Evolutionary conservation across 2,888 invertebrate species (phyloP), one percentile per base, ranked within the genome.

Genomic region (Mesopsocus fuscifrons): DNA sequence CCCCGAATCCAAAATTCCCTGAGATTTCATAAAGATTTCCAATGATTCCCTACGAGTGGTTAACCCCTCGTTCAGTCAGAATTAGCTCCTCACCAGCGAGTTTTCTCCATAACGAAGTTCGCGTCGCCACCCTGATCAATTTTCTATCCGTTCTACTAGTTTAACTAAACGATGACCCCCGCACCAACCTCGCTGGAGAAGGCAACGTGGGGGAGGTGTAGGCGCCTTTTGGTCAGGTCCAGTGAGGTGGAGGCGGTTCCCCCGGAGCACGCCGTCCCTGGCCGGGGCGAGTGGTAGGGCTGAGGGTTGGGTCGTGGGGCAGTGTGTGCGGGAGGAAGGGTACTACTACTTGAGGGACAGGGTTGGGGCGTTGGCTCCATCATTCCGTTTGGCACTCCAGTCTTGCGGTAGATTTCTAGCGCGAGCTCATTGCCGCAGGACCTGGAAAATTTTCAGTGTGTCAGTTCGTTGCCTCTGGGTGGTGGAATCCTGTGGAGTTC

Each of bases 161-260:
- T n/a, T n/a, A n/a, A 44, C 67, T 66, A 84, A 53, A 85, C 84
- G 55, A 85, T 74, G 54, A 85, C 79, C 48, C 84, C 84, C 54
- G 73, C 78, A 80, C 85, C 84, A 74, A 87, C 85, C 85, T 87
- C 85, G 61, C 81, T 78, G 58, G 76, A 83, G 65, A 85, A 85
- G 42, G 85, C 81, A 58, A 87, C 82, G 66, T 81, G 81, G 16
- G 81, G 80, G 53, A 81, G 64, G 53, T 79, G 72, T 17, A 80
- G 66, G 54, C 77, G 72, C 59, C 75, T 68, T 54, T 72, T 60
- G 51, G 60, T 60, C 48, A 62, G 60, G 46, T 65, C 65, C 42
- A 52, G 49, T 6, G 53, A 52, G 34, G 51, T 52, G 33, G 65
- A 65, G 44, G 63, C 61, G 17, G 62, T 62, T 55, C 73, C 72